phyloP scores from a whole-genome alignment of 92 coral and sea anemone genomes.

The Siderastrea siderea region DNA sequence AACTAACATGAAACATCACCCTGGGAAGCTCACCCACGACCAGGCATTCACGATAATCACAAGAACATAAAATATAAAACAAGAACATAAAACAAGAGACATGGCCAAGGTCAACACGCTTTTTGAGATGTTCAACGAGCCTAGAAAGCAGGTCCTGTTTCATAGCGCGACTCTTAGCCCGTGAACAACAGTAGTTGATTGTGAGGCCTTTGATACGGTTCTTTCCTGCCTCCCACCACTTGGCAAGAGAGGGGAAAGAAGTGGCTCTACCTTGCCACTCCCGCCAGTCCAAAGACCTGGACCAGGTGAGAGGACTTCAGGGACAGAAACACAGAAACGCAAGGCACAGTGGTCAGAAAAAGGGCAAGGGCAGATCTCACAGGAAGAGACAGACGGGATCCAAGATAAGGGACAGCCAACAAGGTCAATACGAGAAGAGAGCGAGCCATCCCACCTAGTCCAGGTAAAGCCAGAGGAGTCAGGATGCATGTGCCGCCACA shows the following conservation, averaged over 20 bases:
- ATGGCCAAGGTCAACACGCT: neutral
- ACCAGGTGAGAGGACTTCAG: conserved; percentile 24
- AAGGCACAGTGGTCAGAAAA: conserved; percentile 59
- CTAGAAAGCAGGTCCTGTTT: neutral
- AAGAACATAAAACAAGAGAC: neutral
- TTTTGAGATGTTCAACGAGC: neutral
- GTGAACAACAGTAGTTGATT: neutral
- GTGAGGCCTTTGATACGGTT: conserved; percentile 3
- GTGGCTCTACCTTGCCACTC: conserved; percentile 12
- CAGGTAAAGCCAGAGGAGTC: conserved; percentile 15
- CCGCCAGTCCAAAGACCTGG: conserved; percentile 58
- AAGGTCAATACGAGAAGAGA: conserved; percentile 60
- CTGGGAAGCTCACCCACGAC: too few species aligned
- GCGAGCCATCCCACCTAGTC: conserved; percentile 44
- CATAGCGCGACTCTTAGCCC: neutral
- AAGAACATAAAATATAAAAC: too few species aligned
- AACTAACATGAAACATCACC: too few species aligned
- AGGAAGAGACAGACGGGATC: conserved; percentile 7
- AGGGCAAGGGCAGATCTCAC: conserved; percentile 35
- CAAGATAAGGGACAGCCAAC: conserved; percentile 38
- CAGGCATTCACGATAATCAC: too few species aligned
- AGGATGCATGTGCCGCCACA: conserved; percentile 57
- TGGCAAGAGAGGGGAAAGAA: neutral
- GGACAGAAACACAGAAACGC: conserved; percentile 2
- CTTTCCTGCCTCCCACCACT: conserved; percentile 58